Percentiles rank a stretch among this genome's conserved stretches.
Evolutionary conservation across 2,113 vertebrate genomes (phyloP).

Genomic region (Myotis yumanensis): DNA sequence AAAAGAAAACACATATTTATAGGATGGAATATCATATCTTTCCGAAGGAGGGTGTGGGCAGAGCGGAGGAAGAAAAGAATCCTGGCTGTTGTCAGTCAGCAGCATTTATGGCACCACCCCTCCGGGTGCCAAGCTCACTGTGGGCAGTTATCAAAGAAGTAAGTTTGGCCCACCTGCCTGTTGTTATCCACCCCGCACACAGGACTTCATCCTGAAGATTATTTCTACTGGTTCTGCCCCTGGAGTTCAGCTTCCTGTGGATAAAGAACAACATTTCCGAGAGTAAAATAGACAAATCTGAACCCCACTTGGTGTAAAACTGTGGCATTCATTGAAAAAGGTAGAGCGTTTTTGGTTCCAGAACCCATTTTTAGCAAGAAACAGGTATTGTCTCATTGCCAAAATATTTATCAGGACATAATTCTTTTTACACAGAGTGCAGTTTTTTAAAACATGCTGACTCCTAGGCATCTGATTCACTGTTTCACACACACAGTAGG

Average conservation of each 20-base stretch:
- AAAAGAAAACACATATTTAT: slow-evolving; percentile 15
- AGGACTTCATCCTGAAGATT: background rate
- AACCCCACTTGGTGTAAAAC: background rate
- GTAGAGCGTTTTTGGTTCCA: background rate
- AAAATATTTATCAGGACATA: background rate
- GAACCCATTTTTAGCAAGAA: background rate
- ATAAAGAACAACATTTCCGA: background rate
- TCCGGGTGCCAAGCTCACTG: background rate
- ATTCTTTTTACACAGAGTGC: slow-evolving; percentile 5
- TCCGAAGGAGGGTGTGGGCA: slow-evolving; percentile 8
- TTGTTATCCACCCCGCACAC: background rate
- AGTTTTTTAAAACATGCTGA: background rate
- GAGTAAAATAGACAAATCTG: background rate
- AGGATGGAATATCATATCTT: slow-evolving; percentile 9
- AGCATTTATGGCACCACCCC: background rate
- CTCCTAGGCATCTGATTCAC: background rate
- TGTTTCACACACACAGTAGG: background rate
- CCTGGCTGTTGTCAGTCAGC: background rate
- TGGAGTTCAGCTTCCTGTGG: background rate
- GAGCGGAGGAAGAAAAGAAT: background rate
- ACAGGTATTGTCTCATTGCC: background rate
- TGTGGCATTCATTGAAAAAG: background rate
- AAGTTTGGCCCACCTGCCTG: background rate
- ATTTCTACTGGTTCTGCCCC: background rate
- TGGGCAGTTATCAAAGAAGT: slow-evolving; percentile 26